Evolutionary conservation across 2,888 invertebrate genomes (phyloP).

Genomic region (Kryphioiulus occultus): DNA sequence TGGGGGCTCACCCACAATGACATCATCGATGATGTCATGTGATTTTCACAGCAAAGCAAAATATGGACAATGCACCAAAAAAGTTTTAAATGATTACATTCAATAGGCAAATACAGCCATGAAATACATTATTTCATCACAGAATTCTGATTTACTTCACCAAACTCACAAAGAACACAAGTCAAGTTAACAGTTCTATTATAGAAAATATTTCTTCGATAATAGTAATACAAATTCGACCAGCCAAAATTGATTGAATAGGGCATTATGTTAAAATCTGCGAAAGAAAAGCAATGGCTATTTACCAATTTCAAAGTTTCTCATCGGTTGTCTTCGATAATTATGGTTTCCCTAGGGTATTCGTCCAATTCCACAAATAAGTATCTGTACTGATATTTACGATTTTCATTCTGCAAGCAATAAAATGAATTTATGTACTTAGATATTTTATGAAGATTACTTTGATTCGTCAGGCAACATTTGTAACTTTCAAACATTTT

Average conservation of each 20-base stretch:
- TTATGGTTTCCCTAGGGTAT: slow-evolving; percentile 75
- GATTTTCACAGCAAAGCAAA: background rate
- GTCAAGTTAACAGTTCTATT: background rate
- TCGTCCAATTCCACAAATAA: slow-evolving; percentile 84
- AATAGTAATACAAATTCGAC: background rate
- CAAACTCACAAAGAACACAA: background rate
- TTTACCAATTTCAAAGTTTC: background rate
- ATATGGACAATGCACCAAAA: too few relatives aligned
- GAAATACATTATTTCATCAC: too few relatives aligned
- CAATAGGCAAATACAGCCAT: too few relatives aligned
- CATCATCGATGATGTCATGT: background rate
- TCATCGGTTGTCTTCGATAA: slow-evolving; percentile 61
- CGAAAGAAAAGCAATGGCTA: background rate
- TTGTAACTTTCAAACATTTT: background rate
- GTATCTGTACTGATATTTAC: slow-evolving; percentile 82
- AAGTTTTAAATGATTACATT: too few relatives aligned
- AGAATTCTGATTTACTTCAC: background rate
- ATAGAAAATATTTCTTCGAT: background rate
- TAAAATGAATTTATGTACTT: background rate
- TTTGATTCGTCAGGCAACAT: background rate
- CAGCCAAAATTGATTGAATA: background rate
- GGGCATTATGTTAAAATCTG: background rate
- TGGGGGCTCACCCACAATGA: background rate
- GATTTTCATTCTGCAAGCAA: slow-evolving; percentile 74
- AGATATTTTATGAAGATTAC: background rate